phyloP scores from a whole-genome alignment of 2,888 invertebrate species.

The Tipula lateralis region DNA sequence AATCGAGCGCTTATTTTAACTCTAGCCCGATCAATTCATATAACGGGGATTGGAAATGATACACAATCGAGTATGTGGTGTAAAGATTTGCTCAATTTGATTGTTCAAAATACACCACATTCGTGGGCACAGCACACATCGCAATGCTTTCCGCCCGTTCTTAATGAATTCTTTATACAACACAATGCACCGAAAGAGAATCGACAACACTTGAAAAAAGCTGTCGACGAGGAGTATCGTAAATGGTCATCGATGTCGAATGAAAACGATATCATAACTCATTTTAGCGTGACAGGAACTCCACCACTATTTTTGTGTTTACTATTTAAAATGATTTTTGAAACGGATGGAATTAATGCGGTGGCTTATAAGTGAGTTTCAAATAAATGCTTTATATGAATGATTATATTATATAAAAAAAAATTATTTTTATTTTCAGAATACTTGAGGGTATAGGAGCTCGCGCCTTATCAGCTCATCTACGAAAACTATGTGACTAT shows the following conservation, averaged over 20 bases:
- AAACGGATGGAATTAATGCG: slow-evolving; percentile 87
- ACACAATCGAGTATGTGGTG: slow-evolving; percentile 69
- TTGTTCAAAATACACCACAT: slow-evolving; percentile 92
- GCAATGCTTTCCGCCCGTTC: slow-evolving; percentile 82
- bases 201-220: slow-evolving; percentile 84
- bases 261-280: slow-evolving; percentile 92
- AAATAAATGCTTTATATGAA: too few species aligned
- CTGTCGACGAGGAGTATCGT: slow-evolving; percentile 91
- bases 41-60: slow-evolving; percentile 67
- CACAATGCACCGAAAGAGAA: slow-evolving; percentile 82
- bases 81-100: slow-evolving; percentile 80
- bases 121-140: slow-evolving; percentile 92
- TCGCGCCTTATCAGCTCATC: slow-evolving; percentile 81
- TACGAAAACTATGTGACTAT: slow-evolving; percentile 92
- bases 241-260: slow-evolving; percentile 97
- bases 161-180: slow-evolving; percentile 81
- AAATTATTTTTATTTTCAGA: slow-evolving; percentile 50
- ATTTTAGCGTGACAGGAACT: slow-evolving; percentile 90
- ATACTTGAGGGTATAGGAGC: slow-evolving; percentile 92
- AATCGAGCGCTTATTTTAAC: slow-evolving; percentile 91
- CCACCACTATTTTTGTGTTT: slow-evolving; percentile 87
- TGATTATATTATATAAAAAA: neutral
- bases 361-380: slow-evolving; percentile 83
- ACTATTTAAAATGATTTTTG: slow-evolving; percentile 92
- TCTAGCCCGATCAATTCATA: slow-evolving; percentile 87